These are phyloP conservation scores for Salvelinus alpinus DNA, from an alignment of 2,113 vertebrate species.

Conservation along the genomic window DNA sequence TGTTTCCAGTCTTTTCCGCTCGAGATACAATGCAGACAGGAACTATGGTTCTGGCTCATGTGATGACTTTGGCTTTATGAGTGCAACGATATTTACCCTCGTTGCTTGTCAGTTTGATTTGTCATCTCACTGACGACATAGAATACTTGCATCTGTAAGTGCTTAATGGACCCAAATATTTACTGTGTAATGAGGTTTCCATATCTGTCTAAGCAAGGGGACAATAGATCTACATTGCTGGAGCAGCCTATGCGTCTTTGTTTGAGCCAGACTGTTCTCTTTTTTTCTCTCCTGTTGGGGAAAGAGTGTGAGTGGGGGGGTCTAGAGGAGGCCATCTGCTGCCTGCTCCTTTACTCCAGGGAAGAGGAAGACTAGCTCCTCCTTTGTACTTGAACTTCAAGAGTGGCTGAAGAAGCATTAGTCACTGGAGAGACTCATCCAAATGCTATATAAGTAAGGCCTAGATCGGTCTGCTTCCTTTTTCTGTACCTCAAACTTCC, in stretches of 20 bases:
- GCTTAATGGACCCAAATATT: too few relatives aligned
- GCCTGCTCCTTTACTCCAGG: neutral
- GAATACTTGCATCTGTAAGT: too few relatives aligned
- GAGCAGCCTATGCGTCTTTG: slow-evolving; percentile 16
- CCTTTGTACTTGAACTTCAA: neutral
- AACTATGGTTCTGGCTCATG: too few relatives aligned
- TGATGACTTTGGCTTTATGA: too few relatives aligned
- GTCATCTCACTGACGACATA: too few relatives aligned
- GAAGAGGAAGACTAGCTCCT: neutral
- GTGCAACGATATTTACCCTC: too few relatives aligned
- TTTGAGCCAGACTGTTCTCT: slow-evolving; percentile 25
- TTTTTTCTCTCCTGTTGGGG: slow-evolving; percentile 27
- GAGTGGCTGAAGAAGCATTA: neutral
- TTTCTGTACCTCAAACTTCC: neutral
- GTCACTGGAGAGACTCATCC: neutral
- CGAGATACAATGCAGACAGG: too few relatives aligned
- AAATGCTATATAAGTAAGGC: neutral
- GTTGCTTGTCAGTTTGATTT: too few relatives aligned
- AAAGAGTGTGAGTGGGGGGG: neutral
- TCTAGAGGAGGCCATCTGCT: neutral
- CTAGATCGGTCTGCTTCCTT: neutral
- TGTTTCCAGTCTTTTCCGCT: too few relatives aligned
- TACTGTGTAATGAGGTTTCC: too few relatives aligned
- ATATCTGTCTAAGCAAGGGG: too few relatives aligned
- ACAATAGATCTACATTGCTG: too few relatives aligned